Evolutionary conservation across 1,140 invertebrate genomes (phyloP).

Genomic region (Bombus superbus): DNA sequence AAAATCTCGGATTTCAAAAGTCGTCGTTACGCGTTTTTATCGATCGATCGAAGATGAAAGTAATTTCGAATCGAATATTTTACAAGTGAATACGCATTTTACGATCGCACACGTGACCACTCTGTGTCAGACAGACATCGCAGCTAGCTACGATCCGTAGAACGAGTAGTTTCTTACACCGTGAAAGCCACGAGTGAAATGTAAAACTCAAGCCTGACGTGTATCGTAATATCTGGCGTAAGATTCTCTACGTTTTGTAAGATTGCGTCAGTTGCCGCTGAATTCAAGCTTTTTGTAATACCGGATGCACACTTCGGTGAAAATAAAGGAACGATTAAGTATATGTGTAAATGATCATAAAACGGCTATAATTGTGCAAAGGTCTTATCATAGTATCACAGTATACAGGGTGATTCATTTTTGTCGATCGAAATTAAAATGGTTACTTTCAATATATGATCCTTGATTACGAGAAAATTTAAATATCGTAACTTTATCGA

Average conservation of each 20-base stretch:
- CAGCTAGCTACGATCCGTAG: neutral
- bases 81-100: neutral
- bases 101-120: neutral
- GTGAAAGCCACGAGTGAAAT: constrained; percentile 24
- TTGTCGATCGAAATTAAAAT: neutral
- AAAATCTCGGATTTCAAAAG: neutral
- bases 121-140: neutral
- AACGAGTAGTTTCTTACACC: constrained; percentile 5
- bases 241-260: constrained; percentile 28
- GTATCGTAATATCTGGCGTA: constrained; percentile 25
- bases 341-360: neutral
- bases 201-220: neutral
- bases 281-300: constrained; percentile 13
- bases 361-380: neutral
- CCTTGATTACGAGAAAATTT: no score
- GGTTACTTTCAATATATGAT: neutral
- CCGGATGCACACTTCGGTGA: constrained; percentile 18
- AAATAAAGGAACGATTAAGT: constrained; percentile 7
- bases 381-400: neutral
- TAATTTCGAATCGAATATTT: neutral
- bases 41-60: neutral
- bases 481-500: no score
- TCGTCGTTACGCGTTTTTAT: neutral
- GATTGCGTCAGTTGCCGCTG: neutral
- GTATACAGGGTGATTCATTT: neutral